phyloP scores from a whole-genome alignment of 2,113 vertebrate species.

The Nyctereutes procyonoides region DNA sequence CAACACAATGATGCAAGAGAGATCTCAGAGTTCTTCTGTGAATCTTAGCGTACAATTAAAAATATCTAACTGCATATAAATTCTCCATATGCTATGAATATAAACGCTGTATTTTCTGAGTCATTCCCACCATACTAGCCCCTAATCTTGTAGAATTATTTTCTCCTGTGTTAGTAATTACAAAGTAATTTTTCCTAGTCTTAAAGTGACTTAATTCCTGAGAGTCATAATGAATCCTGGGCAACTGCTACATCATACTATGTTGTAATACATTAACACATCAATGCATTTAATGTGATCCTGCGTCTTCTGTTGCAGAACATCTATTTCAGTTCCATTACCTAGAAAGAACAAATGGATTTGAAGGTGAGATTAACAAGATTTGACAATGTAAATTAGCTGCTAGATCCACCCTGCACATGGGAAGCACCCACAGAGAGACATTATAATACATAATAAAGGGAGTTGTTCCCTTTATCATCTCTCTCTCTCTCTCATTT shows the following conservation, averaged over 20 bases:
- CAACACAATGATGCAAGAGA: background rate
- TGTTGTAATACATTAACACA: background rate
- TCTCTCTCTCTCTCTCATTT: conserved; percentile 43
- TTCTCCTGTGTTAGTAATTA: background rate
- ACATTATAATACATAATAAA: conserved; percentile 12
- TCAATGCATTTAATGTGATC: background rate
- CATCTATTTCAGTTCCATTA: background rate
- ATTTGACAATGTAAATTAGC: conserved; percentile 72
- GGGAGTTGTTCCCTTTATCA: background rate
- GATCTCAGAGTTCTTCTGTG: background rate
- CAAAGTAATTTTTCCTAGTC: background rate
- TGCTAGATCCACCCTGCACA: background rate
- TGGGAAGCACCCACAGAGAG: conserved; percentile 39
- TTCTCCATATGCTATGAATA: background rate
- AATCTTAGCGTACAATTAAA: background rate
- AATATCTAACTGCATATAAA: background rate
- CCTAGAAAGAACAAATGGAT: conserved; percentile 19
- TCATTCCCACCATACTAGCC: background rate
- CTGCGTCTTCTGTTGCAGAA: background rate
- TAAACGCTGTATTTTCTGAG: background rate
- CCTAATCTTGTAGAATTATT: background rate
- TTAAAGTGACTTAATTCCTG: background rate
- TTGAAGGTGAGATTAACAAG: conserved; percentile 66
- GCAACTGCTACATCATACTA: background rate
- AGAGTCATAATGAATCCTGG: background rate